Conservation (phyloP, 2,888 invertebrate genomes). For the Psococerastis gibbosa region DNA sequence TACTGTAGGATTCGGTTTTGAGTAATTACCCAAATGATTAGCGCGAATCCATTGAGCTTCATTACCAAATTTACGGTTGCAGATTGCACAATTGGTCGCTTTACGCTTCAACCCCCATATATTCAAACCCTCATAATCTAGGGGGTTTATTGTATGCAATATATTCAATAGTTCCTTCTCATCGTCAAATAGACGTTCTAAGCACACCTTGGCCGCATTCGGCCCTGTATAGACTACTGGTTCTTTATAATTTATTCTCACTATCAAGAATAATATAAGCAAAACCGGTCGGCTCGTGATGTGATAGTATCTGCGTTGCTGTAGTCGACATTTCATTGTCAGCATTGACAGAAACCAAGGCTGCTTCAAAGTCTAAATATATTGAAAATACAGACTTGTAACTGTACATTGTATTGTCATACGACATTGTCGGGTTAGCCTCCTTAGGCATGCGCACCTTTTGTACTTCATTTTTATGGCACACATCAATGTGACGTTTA, state of each 20-base stretch:
- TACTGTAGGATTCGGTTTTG: no score
- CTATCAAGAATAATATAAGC: not conserved
- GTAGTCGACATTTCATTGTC: not conserved
- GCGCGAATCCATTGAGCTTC: no score
- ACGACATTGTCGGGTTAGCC: no score
- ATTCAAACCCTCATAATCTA: not conserved
- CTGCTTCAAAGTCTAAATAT: not conserved
- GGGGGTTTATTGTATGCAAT: not conserved
- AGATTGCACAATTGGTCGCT: not conserved
- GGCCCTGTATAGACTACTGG: not conserved
- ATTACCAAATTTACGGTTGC: not conserved
- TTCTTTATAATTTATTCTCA: not conserved
- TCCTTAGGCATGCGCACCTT: no score
- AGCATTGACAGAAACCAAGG: no score
- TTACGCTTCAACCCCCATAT: not conserved
- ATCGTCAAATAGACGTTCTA: not conserved
- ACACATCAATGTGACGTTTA: no score
- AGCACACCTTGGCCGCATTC: not conserved
- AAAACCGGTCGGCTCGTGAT: not conserved
- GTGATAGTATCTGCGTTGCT: not conserved
- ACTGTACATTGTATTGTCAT: no score
- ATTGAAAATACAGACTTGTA: not conserved
- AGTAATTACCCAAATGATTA: no score
- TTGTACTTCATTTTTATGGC: no score
- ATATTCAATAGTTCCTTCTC: not conserved